Conservation (phyloP, 1,140 invertebrate species). For the Nilaparvata lugens region DNA sequence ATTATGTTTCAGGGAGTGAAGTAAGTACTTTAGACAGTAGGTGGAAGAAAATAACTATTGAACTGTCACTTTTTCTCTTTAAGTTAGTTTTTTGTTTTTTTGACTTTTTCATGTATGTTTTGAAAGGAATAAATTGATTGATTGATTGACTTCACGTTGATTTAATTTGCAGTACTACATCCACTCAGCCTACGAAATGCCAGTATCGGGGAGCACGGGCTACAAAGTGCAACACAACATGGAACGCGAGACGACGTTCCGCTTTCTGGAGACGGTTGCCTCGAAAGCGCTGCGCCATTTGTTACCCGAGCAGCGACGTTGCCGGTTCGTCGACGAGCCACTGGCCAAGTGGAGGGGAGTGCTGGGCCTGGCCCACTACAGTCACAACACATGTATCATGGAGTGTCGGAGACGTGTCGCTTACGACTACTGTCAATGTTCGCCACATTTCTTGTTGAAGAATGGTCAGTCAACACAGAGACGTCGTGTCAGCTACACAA, state of each 20-base stretch:
- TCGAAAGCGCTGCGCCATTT: conserved; percentile 35
- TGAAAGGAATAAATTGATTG: neutral
- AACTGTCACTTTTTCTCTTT: no score
- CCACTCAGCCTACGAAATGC: conserved; percentile 45
- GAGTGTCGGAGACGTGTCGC: conserved; percentile 51
- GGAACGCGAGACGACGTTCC: conserved; percentile 39
- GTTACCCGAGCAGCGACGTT: conserved; percentile 30
- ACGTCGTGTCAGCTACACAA: no score
- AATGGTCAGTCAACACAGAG: conserved; percentile 12
- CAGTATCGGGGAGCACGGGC: conserved; percentile 33
- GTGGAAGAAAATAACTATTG: no score
- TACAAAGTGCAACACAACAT: conserved; percentile 33
- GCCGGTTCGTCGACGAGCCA: conserved; percentile 46
- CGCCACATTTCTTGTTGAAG: conserved; percentile 35
- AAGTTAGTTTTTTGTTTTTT: no score
- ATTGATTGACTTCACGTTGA: neutral
- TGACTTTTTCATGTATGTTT: no score
- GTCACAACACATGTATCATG: conserved; percentile 53
- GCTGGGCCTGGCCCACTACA: conserved; percentile 52
- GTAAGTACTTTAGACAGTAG: no score
- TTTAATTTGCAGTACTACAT: conserved; percentile 40
- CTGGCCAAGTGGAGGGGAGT: conserved; percentile 37
- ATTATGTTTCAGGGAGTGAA: no score
- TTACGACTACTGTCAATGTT: conserved; percentile 47
- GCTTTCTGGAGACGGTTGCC: conserved; percentile 41